Conservation (phyloP, 2,113 vertebrate genomes). For the Scomber scombrus region DNA sequence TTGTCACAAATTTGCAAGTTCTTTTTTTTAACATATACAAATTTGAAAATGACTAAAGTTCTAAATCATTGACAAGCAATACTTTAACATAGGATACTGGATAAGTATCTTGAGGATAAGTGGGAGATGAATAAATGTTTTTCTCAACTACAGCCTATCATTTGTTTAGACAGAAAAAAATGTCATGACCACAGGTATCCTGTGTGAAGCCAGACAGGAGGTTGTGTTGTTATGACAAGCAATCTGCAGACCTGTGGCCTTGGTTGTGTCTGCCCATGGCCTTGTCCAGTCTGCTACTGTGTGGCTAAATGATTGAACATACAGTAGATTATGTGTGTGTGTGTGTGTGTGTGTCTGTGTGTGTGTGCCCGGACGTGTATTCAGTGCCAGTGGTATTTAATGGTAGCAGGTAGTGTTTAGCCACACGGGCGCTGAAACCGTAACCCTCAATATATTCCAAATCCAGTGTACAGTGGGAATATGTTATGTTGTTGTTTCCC, state of each 20-base stretch:
- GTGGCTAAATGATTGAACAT: conserved; percentile 28
- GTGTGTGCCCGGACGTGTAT: neutral
- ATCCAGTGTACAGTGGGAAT: conserved; percentile 35
- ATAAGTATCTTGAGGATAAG: neutral
- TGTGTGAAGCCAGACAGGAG: conserved; percentile 59
- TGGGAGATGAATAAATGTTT: conserved; percentile 9
- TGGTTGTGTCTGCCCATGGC: conserved; percentile 44
- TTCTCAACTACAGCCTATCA: conserved; percentile 9
- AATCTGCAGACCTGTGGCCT: conserved; percentile 60
- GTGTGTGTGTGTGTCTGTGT: neutral
- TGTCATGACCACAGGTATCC: conserved; percentile 40
- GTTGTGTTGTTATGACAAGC: conserved; percentile 61
- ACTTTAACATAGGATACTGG: neutral
- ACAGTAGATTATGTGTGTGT: neutral
- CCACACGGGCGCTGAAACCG: conserved; percentile 38
- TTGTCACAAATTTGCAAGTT: neutral
- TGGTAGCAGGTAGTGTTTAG: conserved; percentile 58
- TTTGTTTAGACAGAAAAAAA: conserved; percentile 37
- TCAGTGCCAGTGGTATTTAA: conserved; percentile 40
- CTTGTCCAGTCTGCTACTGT: conserved; percentile 62
- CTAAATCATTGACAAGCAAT: neutral
- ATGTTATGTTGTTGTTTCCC: conserved; percentile 42
- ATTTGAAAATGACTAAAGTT: neutral
- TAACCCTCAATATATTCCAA: conserved; percentile 51
- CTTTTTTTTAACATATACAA: neutral